phyloP scores from a whole-genome alignment of 2,113 vertebrate genomes.

The Lophotis ruficrista region DNA sequence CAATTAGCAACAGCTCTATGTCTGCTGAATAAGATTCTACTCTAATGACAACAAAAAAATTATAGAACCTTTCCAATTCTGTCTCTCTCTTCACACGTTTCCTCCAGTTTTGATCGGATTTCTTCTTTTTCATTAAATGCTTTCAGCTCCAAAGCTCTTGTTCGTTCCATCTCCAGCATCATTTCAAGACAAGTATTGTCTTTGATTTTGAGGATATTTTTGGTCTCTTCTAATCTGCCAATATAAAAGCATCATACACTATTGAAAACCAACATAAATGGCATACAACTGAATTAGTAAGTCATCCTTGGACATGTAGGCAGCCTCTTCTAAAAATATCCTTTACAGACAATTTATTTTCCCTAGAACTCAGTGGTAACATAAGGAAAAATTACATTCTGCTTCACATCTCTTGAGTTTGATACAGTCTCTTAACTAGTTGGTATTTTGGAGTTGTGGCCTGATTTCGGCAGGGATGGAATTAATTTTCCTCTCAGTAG shows the following conservation, averaged over 20 bases:
- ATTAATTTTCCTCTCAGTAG: too few species aligned
- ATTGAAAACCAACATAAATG: background rate
- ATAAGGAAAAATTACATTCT: background rate
- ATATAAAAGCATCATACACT: background rate
- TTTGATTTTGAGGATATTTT: slow-evolving; percentile 52
- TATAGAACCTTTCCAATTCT: slow-evolving; percentile 69
- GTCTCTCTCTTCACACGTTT: slow-evolving; percentile 75
- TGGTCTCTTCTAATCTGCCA: slow-evolving; percentile 72
- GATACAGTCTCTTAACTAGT: background rate
- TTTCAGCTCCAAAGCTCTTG: slow-evolving; percentile 74
- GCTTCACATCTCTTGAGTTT: background rate
- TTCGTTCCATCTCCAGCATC: slow-evolving; percentile 70
- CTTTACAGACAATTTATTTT: background rate
- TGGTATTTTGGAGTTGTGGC: background rate
- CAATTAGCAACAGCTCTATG: background rate
- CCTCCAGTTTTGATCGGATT: slow-evolving; percentile 78
- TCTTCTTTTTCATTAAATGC: slow-evolving; percentile 81
- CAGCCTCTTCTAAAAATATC: background rate
- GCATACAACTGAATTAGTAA: background rate
- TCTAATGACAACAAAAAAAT: background rate
- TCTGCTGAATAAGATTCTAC: background rate
- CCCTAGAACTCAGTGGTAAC: background rate
- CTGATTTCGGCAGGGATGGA: too few species aligned
- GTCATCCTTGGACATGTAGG: background rate
- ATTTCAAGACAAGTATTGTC: slow-evolving; percentile 52